Percentiles rank a stretch among this genome's conserved stretches.
These are phyloP conservation scores for Passer montanus DNA, from an alignment of 2,113 vertebrate genomes.

Conservation along the genomic window DNA sequence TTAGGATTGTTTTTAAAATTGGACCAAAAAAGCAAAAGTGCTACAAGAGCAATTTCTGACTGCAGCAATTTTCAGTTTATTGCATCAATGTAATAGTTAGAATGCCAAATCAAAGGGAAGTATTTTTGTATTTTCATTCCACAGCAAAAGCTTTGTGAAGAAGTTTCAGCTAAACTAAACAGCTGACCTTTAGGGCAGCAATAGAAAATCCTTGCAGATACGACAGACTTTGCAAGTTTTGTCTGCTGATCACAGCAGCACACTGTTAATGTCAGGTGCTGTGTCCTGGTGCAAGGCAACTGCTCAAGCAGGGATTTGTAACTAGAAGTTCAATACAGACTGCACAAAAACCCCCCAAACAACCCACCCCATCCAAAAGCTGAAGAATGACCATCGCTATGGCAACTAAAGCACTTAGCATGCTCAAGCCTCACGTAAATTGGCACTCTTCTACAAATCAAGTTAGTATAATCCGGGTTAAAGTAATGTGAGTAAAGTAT, in stretches of 20 bases:
- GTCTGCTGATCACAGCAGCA: not conserved
- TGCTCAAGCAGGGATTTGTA: not conserved
- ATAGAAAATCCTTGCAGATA: not conserved
- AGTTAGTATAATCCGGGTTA: not conserved
- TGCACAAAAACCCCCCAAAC: not conserved
- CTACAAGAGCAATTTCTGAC: not conserved
- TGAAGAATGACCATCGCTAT: not conserved
- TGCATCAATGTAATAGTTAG: not conserved
- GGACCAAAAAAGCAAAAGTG: not conserved
- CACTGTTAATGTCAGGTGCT: not conserved
- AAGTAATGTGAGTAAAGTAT: not conserved
- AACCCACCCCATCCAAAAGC: not conserved
- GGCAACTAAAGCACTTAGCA: not conserved
- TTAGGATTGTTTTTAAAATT: not conserved
- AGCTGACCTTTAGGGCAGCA: not conserved
- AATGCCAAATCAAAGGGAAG: not conserved
- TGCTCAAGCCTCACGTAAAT: not conserved
- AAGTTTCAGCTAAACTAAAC: not conserved
- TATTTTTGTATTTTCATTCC: not conserved
- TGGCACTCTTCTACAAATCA: not conserved
- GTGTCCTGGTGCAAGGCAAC: not conserved
- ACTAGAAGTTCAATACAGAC: not conserved
- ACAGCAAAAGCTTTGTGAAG: not conserved
- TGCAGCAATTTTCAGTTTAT: not conserved
- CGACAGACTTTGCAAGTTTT: accelerated